phyloP scores from a whole-genome alignment of 1,140 invertebrate species.

The Drosophila busckii region DNA sequence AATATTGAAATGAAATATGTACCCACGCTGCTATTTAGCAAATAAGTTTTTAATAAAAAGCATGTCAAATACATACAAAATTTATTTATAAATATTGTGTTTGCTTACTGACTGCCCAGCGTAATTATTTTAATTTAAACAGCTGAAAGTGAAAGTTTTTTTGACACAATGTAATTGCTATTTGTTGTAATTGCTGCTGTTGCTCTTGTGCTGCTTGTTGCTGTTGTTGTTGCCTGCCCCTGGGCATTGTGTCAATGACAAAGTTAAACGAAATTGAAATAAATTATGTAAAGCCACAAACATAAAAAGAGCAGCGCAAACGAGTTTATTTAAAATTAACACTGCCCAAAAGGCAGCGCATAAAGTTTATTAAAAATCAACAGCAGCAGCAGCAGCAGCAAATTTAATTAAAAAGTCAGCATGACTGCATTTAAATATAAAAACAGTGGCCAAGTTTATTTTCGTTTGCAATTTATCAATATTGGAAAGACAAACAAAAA shows the following conservation, averaged over 20 bases:
- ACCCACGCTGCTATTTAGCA: too few relatives aligned
- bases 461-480: too few relatives aligned
- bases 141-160: conserved; percentile 37
- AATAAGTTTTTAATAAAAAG: too few relatives aligned
- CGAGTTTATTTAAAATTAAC: conserved; percentile 24
- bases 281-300: conserved; percentile 30
- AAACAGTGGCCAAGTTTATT: too few relatives aligned
- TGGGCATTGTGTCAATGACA: conserved; percentile 28
- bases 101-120: background rate
- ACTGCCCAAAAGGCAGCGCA: conserved; percentile 5
- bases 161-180: conserved; percentile 16
- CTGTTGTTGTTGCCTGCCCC: conserved; percentile 9
- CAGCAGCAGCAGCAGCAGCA: background rate
- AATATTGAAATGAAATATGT: too few relatives aligned
- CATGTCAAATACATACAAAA: too few relatives aligned
- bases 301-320: conserved; percentile 1
- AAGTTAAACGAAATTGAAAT: conserved; percentile 30
- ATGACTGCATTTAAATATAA: too few relatives aligned
- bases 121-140: conserved; percentile 18
- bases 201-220: background rate
- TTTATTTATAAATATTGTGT: too few relatives aligned
- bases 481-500: too few relatives aligned
- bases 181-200: background rate
- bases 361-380: background rate
- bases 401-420: conserved; percentile 18